phyloP scores from a whole-genome alignment of 2,113 vertebrate species.

The Zootoca vivipara region DNA sequence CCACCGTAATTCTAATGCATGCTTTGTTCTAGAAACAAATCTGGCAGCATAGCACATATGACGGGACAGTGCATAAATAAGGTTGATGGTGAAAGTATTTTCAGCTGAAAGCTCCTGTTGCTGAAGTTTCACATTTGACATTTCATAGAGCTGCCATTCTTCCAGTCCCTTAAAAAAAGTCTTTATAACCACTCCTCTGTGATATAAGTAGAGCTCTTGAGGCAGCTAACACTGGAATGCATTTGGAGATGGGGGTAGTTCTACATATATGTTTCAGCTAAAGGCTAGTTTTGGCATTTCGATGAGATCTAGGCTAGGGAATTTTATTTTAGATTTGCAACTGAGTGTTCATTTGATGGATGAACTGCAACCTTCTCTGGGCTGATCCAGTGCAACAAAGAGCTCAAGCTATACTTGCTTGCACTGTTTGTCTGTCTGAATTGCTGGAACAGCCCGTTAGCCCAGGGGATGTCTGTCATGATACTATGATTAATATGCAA shows the following conservation, averaged over 20 bases:
- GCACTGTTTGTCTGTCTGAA: slow-evolving; percentile 20
- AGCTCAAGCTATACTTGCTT: slow-evolving; percentile 41
- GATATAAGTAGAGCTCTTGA: not conserved
- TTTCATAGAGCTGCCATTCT: slow-evolving; percentile 54
- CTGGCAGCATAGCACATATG: slow-evolving; percentile 39
- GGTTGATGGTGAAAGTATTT: slow-evolving; percentile 44
- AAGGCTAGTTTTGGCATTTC: slow-evolving; percentile 54
- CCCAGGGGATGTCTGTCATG: slow-evolving; percentile 49
- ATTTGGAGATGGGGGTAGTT: slow-evolving; percentile 38
- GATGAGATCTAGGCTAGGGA: slow-evolving; percentile 42
- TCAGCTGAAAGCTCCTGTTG: slow-evolving; percentile 31
- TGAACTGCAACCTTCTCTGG: slow-evolving; percentile 32
- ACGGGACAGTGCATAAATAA: slow-evolving; percentile 44
- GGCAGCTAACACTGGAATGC: not conserved
- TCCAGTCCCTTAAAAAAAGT: slow-evolving; percentile 37
- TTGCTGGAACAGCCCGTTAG: slow-evolving; percentile 46
- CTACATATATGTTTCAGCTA: slow-evolving; percentile 48
- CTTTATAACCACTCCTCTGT: slow-evolving; percentile 22
- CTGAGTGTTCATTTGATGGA: slow-evolving; percentile 53
- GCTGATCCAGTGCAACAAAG: slow-evolving; percentile 41
- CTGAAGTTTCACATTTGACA: slow-evolving; percentile 52
- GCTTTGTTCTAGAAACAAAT: slow-evolving; percentile 47
- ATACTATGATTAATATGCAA: slow-evolving; percentile 42
- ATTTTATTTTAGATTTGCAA: slow-evolving; percentile 47
- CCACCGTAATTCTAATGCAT: slow-evolving; percentile 33